Evolutionary conservation across 2,113 vertebrate genomes (phyloP), one percentile per base, ranked within the genome.

Genomic region (Aramus guarauna): DNA sequence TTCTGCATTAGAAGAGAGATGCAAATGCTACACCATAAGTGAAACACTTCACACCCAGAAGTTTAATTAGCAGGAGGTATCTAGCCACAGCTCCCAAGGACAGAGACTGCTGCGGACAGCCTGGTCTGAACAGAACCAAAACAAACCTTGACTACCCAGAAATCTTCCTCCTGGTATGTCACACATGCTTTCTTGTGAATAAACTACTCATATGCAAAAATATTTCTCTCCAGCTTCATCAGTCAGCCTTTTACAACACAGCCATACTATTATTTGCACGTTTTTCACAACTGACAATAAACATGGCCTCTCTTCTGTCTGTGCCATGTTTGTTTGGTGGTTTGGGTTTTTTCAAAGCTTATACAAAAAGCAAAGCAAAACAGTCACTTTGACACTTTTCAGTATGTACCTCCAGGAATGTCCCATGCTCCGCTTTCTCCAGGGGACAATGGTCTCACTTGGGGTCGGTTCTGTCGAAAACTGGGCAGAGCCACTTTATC

Each of bases 341-440:
- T 20, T 22, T 55, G 3, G 22, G 2, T 56, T 84, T 74, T 86
- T 21, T 2, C 59, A 32, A 77, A 84, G 37, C 29, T 41, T 75
- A 56, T 7, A 77, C 9, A 73, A 47, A 50, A 80, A 62, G 27
- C 34, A 68, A 78, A 91, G 37, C 6, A 72, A 59, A 88, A 1
- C 21, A 50, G 18, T 1, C 2, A 15, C 5, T 39, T 37, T 21
- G 23, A 64, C 15, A 53, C 12, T 41, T 84, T 72, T 55, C 56
- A 60, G 5, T 60, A 72, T 90, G 98, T 97, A 99, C 99, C 99
- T 99, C 99, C 99, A 75, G 99, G 99, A 92, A 99, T 99, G 97
- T 99, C 99, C 99, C 99, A 99, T 8, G 99, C 99, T 34, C 99
- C 98, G 15, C 99, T 99, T 97, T 99, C 99, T 91, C 99, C 99